phyloP scores from a whole-genome alignment of 2,888 invertebrate genomes.

The Biston stratarius region DNA sequence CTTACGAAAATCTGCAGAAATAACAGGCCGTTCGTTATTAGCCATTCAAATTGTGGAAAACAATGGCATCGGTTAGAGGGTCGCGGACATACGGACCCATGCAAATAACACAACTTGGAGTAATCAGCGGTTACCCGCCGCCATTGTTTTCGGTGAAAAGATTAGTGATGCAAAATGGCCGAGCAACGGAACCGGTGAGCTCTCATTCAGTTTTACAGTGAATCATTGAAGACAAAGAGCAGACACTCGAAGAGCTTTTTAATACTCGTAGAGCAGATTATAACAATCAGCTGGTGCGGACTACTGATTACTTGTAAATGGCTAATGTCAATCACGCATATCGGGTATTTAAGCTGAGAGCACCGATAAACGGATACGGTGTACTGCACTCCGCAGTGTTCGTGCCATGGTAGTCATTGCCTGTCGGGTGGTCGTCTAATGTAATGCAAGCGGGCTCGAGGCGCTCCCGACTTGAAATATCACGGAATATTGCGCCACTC shows the following conservation, averaged over 20 bases:
- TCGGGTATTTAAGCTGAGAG: conserved; percentile 56
- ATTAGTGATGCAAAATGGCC: conserved; percentile 58
- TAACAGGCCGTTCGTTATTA: conserved; percentile 67
- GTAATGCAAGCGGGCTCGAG: conserved; percentile 71
- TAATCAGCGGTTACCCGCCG: conserved; percentile 61
- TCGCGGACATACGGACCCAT: conserved; percentile 68
- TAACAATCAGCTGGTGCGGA: conserved; percentile 35
- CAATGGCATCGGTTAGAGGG: conserved; percentile 77
- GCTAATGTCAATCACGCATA: conserved; percentile 61
- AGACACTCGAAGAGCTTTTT: background rate
- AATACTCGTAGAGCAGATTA: conserved; percentile 7
- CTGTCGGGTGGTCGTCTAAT: conserved; percentile 78
- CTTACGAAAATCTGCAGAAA: conserved; percentile 73
- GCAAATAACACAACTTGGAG: conserved; percentile 65
- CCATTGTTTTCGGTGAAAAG: conserved; percentile 71
- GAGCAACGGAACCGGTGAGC: conserved; percentile 43
- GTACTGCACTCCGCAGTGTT: conserved; percentile 50
- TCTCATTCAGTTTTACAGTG: conserved; percentile 30
- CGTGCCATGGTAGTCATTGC: conserved; percentile 57
- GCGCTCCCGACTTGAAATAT: conserved; percentile 79
- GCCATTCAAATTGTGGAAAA: conserved; percentile 75
- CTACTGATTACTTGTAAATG: conserved; percentile 61
- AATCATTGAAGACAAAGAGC: background rate
- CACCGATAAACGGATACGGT: conserved; percentile 61
- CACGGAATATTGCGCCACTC: conserved; percentile 69